phyloP scores from a whole-genome alignment of 1,140 invertebrate species.

The Conus ventricosus region DNA sequence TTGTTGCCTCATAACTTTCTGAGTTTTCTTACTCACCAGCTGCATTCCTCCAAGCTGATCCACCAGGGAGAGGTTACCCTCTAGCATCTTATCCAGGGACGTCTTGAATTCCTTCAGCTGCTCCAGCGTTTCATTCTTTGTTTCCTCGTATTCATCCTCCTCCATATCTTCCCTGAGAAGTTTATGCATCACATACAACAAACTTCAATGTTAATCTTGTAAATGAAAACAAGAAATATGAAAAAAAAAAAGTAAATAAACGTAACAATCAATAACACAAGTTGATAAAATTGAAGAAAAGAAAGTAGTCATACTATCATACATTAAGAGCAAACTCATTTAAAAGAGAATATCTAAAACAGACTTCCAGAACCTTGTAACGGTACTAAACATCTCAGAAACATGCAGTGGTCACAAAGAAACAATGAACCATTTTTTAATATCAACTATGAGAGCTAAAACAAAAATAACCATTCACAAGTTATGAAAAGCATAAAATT shows the following conservation, averaged over 20 bases:
- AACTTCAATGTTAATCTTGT: neutral
- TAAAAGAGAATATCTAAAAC: too few relatives aligned
- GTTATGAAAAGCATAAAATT: too few relatives aligned
- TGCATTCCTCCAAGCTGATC: slow-evolving; percentile 82
- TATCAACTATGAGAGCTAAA: too few relatives aligned
- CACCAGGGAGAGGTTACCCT: slow-evolving; percentile 83
- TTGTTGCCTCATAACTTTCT: too few relatives aligned
- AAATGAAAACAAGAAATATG: neutral
- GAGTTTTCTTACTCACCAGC: slow-evolving; percentile 75
- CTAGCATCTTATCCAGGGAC: slow-evolving; percentile 80
- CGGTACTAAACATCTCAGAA: too few relatives aligned
- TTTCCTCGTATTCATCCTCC: slow-evolving; percentile 83
- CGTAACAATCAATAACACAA: neutral
- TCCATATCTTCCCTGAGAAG: slow-evolving; percentile 80
- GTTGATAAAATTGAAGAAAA: too few relatives aligned
- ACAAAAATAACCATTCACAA: too few relatives aligned
- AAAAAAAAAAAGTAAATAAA: neutral
- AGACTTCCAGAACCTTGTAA: too few relatives aligned
- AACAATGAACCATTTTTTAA: too few relatives aligned
- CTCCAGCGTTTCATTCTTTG: slow-evolving; percentile 84
- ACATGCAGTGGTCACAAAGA: too few relatives aligned
- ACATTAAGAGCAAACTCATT: too few relatives aligned
- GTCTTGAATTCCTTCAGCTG: slow-evolving; percentile 85
- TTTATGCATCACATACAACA: neutral
- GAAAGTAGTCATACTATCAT: too few relatives aligned